A percentile compares a stretch with the other conserved stretches of the same genome.
phyloP scores from a whole-genome alignment of 2,113 vertebrate species.

The Butastur rufipennis region DNA sequence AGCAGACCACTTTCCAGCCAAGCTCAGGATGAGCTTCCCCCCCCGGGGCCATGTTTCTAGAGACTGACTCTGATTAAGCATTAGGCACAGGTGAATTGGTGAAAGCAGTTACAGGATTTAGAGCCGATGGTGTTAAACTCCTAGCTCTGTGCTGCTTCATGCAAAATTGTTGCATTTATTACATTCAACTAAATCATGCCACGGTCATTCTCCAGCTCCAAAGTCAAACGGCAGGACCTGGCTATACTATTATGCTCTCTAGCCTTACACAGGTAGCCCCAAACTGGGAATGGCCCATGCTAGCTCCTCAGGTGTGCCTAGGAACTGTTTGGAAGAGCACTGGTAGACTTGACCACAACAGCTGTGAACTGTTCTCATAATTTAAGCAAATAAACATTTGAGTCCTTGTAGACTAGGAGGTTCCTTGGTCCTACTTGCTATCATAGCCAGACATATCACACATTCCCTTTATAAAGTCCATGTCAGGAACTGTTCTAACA shows the following conservation, averaged over 20 bases:
- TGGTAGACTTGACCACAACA: background rate
- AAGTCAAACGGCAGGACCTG: background rate
- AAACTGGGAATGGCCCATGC: background rate
- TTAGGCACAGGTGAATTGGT: background rate
- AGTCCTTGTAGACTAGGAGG: background rate
- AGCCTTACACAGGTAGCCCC: background rate
- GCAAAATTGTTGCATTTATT: background rate
- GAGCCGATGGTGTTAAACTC: background rate
- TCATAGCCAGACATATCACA: background rate
- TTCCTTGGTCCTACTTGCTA: background rate
- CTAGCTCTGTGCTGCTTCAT: background rate
- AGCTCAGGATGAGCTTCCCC: background rate
- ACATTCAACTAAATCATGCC: background rate
- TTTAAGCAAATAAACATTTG: background rate
- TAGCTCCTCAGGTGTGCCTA: background rate
- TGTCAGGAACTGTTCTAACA: background rate
- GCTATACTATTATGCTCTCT: background rate
- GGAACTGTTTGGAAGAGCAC: background rate
- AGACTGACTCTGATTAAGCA: background rate
- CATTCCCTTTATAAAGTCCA: background rate
- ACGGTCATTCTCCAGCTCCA: background rate
- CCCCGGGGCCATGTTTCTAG: background rate
- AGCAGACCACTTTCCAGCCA: background rate
- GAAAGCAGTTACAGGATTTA: background rate
- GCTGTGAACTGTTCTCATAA: background rate